phyloP scores from a whole-genome alignment of 1,140 invertebrate species.

The Dreissena rostriformis region DNA sequence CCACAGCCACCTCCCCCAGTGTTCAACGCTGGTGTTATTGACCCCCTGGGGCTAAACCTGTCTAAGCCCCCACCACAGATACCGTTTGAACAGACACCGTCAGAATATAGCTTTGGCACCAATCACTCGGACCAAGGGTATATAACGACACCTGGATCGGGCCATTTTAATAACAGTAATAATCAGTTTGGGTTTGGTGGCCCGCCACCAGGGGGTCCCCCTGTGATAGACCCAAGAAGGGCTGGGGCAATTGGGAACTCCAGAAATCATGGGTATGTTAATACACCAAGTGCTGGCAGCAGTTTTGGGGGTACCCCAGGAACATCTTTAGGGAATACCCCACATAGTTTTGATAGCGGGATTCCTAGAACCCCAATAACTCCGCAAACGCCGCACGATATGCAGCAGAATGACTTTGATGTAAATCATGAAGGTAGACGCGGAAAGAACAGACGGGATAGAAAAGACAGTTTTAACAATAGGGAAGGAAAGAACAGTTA shows the following conservation, averaged over 20 bases:
- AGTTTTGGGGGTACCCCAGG: conserved; percentile 33
- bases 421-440: not conserved
- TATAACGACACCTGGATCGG: conserved; percentile 32
- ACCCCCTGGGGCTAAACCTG: conserved; percentile 23
- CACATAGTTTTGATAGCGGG: conserved; percentile 52
- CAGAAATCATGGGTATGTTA: conserved; percentile 6
- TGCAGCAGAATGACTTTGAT: not conserved
- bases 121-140: conserved; percentile 39
- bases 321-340: conserved; percentile 28
- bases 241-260: conserved; percentile 26
- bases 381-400: conserved; percentile 36
- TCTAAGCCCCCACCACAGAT: conserved; percentile 4
- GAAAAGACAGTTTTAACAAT: conserved; percentile 1
- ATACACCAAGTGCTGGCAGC: conserved; percentile 31
- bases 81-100: conserved; percentile 47
- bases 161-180: conserved; percentile 45
- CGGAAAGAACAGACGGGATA: not conserved
- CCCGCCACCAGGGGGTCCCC: conserved; percentile 12
- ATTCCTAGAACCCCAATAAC: conserved; percentile 30
- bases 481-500: conserved; percentile 17
- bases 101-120: conserved; percentile 37
- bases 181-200: conserved; percentile 22
- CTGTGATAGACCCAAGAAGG: conserved; percentile 34
- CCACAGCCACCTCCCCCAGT: conserved; percentile 16
- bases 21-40: conserved; percentile 8